Percentiles rank a stretch among this genome's conserved stretches.
These are phyloP conservation scores for Tachina grossa DNA, from an alignment of 2,888 invertebrate genomes.

Conservation along the genomic window DNA sequence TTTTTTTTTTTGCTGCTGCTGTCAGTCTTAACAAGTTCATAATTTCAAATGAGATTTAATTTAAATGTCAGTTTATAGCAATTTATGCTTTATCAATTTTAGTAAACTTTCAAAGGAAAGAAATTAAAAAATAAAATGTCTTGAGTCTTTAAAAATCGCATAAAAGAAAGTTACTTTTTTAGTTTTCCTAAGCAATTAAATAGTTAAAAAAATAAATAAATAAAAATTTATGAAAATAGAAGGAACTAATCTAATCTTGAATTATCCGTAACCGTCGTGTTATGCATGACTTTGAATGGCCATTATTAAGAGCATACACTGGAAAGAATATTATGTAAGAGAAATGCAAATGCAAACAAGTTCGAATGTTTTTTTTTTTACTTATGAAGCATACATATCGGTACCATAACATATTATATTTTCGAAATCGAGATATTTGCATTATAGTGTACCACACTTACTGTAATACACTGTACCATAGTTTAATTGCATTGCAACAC, in stretches of 20 bases:
- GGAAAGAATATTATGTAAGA: not conserved
- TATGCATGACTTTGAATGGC: conserved; percentile 17
- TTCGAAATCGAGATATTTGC: too few relatives aligned
- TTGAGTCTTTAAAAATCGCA: conserved; percentile 8
- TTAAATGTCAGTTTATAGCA: conserved; percentile 69
- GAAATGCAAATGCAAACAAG: too few relatives aligned
- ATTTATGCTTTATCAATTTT: conserved; percentile 59
- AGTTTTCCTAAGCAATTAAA: conserved; percentile 68
- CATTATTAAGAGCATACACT: conserved; percentile 31
- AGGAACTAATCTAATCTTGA: conserved; percentile 68
- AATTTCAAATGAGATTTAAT: conserved; percentile 58
- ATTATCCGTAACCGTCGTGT: conserved; percentile 65
- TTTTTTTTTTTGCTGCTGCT: not conserved
- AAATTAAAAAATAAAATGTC: not conserved
- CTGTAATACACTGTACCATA: too few relatives aligned
- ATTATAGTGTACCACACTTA: too few relatives aligned
- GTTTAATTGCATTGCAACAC: too few relatives aligned
- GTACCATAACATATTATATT: too few relatives aligned
- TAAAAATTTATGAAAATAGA: conserved; percentile 4
- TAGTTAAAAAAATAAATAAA: conserved; percentile 38
- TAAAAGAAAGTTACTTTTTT: conserved; percentile 52
- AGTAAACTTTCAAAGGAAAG: not conserved
- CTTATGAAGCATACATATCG: too few relatives aligned
- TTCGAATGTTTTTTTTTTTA: too few relatives aligned
- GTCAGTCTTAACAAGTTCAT: not conserved